Evolutionary conservation across 2,113 vertebrate species (phyloP), one percentile per base, ranked within the genome.

Genomic region (Leucosticte australis): DNA sequence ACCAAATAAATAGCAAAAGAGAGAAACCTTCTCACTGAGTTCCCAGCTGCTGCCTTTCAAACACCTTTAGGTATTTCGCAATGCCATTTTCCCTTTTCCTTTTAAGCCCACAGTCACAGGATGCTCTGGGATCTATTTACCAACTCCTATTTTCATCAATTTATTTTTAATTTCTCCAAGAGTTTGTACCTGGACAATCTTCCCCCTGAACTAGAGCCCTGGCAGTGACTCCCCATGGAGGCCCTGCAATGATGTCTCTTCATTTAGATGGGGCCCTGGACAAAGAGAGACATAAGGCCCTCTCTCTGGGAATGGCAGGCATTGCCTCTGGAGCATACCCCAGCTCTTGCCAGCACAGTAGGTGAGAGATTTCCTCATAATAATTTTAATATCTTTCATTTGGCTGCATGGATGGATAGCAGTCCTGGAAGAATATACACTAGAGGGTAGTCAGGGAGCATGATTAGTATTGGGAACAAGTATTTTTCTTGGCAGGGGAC

Each of bases 391-490:
- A 75, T 75, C 85, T 94, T 91, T 85, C 83, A 64, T 74, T 93
- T 75, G 65, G 50, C 44, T 95, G 59, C 46, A 33, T 59, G 80
- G 89, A 85, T 52, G 67, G 93, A 62, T 82, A 94, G 69, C 73
- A 93, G 64, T 84, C 84, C 83, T 82, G 85, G 93, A 95, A 94
- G 87, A 93, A 86, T 67, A 96, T 94, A 96, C 94, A 94, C 89
- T 88, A 94, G 94, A 95, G 94, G 94, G 96, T 94, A 95, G 96
- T 96, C 91, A 94, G 94, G 82, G 88, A 97, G 96, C 94, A 89
- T 79, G 95, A 85, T 96, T 92, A 87, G 89, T 92, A 93, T 93
- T 92, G 83, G 94, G 83, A 97, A 95, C 64, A 92, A 96, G 92
- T 94, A 94, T 96, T 97, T 96, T 96, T 94, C 94, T 96, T 97